Conservation (phyloP, 2,113 vertebrate genomes). For the Arothron firmamentum region DNA sequence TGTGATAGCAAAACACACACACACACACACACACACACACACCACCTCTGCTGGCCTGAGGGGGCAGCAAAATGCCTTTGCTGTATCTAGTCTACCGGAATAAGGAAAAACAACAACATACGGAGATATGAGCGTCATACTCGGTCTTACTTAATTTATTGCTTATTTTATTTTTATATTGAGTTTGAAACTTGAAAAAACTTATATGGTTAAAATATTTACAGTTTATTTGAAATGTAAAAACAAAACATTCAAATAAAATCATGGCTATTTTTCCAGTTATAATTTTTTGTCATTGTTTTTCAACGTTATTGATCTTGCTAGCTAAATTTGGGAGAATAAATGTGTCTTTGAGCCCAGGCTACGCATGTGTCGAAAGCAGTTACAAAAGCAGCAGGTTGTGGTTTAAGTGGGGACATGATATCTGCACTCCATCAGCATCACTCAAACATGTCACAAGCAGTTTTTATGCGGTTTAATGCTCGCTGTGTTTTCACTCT, state of each 20-base stretch:
- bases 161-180: too few species aligned
- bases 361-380: conserved; percentile 30
- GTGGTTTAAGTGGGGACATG: conserved; percentile 43
- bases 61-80: too few species aligned
- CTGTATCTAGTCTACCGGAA: too few species aligned
- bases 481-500: neutral
- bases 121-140: too few species aligned
- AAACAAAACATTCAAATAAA: conserved; percentile 1
- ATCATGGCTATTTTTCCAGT: too few species aligned
- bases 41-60: too few species aligned
- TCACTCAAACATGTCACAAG: neutral
- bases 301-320: conserved; percentile 21
- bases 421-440: conserved; percentile 32
- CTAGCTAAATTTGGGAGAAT: conserved; percentile 32
- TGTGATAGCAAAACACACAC: conserved; percentile 20
- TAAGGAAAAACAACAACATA: neutral
- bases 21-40: too few species aligned
- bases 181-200: too few species aligned
- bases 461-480: neutral
- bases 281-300: too few species aligned
- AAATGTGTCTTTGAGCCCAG: conserved; percentile 23
- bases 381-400: conserved; percentile 45
- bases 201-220: too few species aligned
- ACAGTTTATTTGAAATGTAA: conserved; percentile 31
- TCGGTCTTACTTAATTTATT: too few species aligned